These are phyloP conservation scores for Cranoglanis bouderius DNA, from an alignment of 2,113 vertebrate genomes.

Conservation along the genomic window DNA sequence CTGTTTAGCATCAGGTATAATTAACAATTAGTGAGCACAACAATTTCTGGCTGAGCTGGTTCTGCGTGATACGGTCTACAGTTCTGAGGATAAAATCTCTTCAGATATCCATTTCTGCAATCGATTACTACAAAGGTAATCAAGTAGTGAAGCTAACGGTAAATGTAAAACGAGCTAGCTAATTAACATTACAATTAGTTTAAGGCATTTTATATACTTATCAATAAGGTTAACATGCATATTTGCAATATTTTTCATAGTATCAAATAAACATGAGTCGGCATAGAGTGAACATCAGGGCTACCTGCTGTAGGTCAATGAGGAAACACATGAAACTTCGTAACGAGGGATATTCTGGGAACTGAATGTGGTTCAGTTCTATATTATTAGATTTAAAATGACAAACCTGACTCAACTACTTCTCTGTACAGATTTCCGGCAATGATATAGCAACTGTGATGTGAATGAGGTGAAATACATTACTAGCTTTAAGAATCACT, in stretches of 20 bases:
- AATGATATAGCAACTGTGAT: background rate
- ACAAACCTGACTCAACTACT: background rate
- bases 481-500: background rate
- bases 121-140: background rate
- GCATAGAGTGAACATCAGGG: background rate
- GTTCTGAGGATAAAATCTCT: background rate
- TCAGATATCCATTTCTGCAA: background rate
- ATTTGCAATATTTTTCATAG: too few relatives aligned
- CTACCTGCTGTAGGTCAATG: background rate
- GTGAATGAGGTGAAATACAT: background rate
- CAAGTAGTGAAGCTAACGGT: background rate
- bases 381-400: background rate
- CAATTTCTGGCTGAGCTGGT: background rate
- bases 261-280: background rate
- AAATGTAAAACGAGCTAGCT: background rate
- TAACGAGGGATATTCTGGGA: background rate
- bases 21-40: background rate
- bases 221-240: too few relatives aligned
- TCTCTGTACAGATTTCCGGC: background rate
- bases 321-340: background rate
- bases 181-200: background rate
- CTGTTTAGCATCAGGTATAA: background rate
- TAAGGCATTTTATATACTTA: too few relatives aligned
- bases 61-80: background rate
- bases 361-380: background rate